These are phyloP conservation scores for Anagyrus pseudococci DNA, from an alignment of 2,888 invertebrate species.

Conservation along the genomic window DNA sequence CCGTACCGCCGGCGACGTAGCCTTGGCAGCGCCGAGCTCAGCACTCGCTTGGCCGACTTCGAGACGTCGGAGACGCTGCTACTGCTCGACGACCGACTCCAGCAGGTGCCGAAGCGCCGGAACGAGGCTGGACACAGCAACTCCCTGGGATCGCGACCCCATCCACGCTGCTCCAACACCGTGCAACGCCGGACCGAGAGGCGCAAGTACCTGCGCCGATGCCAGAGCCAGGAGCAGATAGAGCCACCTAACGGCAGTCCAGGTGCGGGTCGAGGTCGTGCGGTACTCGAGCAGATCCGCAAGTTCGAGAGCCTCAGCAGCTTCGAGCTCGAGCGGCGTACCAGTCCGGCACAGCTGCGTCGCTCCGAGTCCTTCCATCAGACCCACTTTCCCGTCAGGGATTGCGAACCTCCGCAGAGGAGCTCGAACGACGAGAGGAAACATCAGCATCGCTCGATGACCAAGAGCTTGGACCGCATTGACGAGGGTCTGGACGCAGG, in stretches of 20 bases:
- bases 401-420: no score
- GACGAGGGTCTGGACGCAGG: slow-evolving; percentile 76
- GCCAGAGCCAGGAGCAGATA: slow-evolving; percentile 55
- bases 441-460: slow-evolving; percentile 57
- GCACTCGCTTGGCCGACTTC: slow-evolving; percentile 39
- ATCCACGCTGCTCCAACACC: slow-evolving; percentile 37
- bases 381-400: slow-evolving; percentile 9
- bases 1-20: slow-evolving; percentile 16
- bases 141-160: slow-evolving; percentile 34
- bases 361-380: slow-evolving; percentile 59
- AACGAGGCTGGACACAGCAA: slow-evolving; percentile 28
- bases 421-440: neutral
- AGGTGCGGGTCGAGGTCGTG: slow-evolving; percentile 39
- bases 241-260: slow-evolving; percentile 49
- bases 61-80: slow-evolving; percentile 41
- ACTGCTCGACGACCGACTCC: slow-evolving; percentile 28
- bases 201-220: slow-evolving; percentile 50
- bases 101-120: neutral
- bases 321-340: slow-evolving; percentile 48
- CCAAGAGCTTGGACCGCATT: slow-evolving; percentile 81
- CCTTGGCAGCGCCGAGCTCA: slow-evolving; percentile 6
- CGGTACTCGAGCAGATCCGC: slow-evolving; percentile 53
- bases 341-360: no score
- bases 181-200: slow-evolving; percentile 35
- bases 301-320: slow-evolving; percentile 58